Evolutionary conservation across 2,113 vertebrate genomes (phyloP), one percentile per base, ranked within the genome.

Genomic region (Hippoglossus stenolepis): DNA sequence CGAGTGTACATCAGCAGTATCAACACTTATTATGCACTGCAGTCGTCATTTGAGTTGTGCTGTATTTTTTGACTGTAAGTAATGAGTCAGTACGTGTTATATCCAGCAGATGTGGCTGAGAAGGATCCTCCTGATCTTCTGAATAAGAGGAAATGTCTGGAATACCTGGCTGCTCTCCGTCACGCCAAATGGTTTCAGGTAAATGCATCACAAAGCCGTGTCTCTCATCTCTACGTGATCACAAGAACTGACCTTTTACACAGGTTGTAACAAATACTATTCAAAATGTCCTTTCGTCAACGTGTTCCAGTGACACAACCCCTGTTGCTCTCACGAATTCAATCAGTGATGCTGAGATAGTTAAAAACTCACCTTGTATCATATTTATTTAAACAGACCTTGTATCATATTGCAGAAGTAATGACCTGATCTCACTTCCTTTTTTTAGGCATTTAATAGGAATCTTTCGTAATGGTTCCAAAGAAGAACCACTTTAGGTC

Each of bases 121-220:
- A 85, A 86, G 0, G 92, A 96, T 4, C 91, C 93, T 0, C 77
- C 77, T 5, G 95, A 96, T 7, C 35, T 94, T 60, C 90, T 96
- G 72, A 94, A 90, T 84, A 89, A 85, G 60, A 90, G 76, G 59
- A 95, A 91, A 71, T 96, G 95, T 83, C 87, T 95, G 7, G 94
- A 96, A 73, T 92, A 94, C 7, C 90, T 96, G 79, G 95, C 96
- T 3, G 90, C 95, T 56, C 93, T 96, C 11, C 95, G 95, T 53
- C 95, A 95, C 0, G 95, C 95, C 58, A 97, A 96, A 84, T 97
- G 96, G 95, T 97, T 97, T 90, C 95, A 96, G 96, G 96, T 97
- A 86, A 84, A 86, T 24, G 18, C 65, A 20, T 56, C 53, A 4
- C 43, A 45, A 45, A 45, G 45, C 45, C 45, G 5, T 49, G 45